Conservation (phyloP, 2,797 vertebrate species). For the Molothrus ater region DNA sequence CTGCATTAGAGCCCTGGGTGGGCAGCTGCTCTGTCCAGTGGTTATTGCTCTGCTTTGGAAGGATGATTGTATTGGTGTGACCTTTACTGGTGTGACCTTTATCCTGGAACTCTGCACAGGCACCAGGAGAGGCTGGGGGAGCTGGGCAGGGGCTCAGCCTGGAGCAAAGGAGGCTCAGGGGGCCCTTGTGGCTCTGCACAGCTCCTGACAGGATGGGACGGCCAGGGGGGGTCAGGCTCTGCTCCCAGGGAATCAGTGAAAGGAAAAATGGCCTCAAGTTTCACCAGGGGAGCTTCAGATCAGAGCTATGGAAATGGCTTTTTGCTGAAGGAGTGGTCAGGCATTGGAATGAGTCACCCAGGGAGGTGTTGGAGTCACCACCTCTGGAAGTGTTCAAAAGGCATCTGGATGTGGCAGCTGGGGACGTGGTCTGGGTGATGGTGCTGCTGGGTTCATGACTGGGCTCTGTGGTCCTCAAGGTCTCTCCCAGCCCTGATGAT, state of each 20-base stretch:
- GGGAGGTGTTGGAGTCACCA: neutral
- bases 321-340: neutral
- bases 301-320: neutral
- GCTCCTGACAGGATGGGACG: neutral
- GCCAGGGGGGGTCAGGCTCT: rapidly evolving
- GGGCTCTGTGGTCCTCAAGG: neutral
- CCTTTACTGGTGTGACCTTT: neutral
- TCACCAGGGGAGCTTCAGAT: neutral
- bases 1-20: neutral
- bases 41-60: neutral
- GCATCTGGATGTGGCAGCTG: neutral
- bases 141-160: neutral
- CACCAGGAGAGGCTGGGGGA: neutral
- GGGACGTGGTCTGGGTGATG: rapidly evolving
- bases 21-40: neutral
- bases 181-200: neutral
- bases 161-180: neutral
- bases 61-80: neutral
- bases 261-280: neutral
- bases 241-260: neutral
- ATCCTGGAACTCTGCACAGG: rapidly evolving
- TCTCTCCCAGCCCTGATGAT: neutral
- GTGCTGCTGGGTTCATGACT: neutral
- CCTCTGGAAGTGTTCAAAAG: neutral
- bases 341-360: neutral